Base-by-base conservation (phyloP, 1,140 invertebrate species). In the Dendrolimus punctatus region DNA sequence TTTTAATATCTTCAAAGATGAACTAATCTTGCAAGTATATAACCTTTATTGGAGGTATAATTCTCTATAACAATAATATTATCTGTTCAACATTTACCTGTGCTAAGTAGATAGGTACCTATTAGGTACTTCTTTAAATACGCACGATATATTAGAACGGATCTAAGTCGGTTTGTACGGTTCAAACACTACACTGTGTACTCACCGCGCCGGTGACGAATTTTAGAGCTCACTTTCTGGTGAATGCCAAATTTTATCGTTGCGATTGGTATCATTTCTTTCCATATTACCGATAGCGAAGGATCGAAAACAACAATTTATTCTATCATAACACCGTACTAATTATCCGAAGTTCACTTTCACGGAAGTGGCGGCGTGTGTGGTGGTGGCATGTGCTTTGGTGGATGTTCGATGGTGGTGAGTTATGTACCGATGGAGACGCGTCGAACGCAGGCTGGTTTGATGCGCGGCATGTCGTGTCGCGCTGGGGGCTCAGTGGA, bases 211-310 rank as follows among this genome's bases (percentile, higher is more conserved):
- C 73, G 85, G 62, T 76, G 81, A 67, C 87, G 81, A 76, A 83
- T 84, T 78, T 76, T 80, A 75, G 65, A 75, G 75, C 74, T 76
- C 74, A 83, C 78, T 85, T 84, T 82, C 68, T 78, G 73, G 58
- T 89, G 88, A 71, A 89, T 89, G 84, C 85, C 87, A 85, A 88
- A 90, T 81, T 89, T 89, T 62, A 89, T 87, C 63, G 88, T 89
- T 67, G 88, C 88, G 84, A 90, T 89, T 80, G 88, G 88, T 85
- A 89, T 88, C 89, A 89, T 90, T 87, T 84, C 85, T 23, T 23
- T 23, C 23, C 23, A 23, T 23, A 23, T 23, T 23, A 23, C 4
- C 43, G 8, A 45, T 5, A 9, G 39, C 39, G 39, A 39, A 23
- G 39, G 6, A 49, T 39, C 42, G 41, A 37, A 37, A 8, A 37